Evolutionary conservation across 30 jellyfish, hydroid and myxozoan genomes (phyloP).

Genomic region (Aurelia coerulea): DNA sequence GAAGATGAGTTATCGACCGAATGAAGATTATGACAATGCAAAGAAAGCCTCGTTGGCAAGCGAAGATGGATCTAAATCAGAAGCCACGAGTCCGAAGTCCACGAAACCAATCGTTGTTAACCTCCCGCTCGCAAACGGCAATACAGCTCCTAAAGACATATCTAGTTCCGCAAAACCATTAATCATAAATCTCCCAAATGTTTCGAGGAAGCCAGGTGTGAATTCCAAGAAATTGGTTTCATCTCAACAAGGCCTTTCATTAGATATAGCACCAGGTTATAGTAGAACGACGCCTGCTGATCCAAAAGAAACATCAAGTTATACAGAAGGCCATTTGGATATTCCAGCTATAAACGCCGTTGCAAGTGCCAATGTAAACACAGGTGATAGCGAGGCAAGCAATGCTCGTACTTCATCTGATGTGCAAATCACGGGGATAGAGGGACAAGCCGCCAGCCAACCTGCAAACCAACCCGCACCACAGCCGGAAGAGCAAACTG

Average conservation of each 20-base stretch:
- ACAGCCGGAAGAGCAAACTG: neutral
- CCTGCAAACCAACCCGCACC: slow-evolving; percentile 22
- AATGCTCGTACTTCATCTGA: slow-evolving; percentile 39
- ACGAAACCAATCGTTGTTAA: slow-evolving; percentile 47
- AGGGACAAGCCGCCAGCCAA: slow-evolving; percentile 9
- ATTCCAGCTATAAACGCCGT: slow-evolving; percentile 71
- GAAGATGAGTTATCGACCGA: slow-evolving; percentile 57
- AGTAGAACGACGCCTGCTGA: slow-evolving; percentile 36
- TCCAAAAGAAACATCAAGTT: slow-evolving; percentile 66
- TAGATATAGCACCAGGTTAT: slow-evolving; percentile 28
- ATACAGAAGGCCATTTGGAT: slow-evolving; percentile 72
- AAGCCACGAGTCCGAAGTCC: neutral
- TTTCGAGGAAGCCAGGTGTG: too few species aligned
- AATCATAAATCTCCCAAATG: neutral
- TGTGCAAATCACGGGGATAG: slow-evolving; percentile 59
- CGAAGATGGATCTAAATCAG: neutral
- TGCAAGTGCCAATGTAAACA: slow-evolving; percentile 68
- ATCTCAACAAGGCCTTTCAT: slow-evolving; percentile 49
- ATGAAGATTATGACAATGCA: slow-evolving; percentile 30
- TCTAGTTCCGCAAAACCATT: neutral
- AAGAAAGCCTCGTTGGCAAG: neutral
- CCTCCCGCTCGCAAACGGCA: slow-evolving; percentile 49
- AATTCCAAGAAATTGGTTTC: neutral
- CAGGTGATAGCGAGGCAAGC: slow-evolving; percentile 42
- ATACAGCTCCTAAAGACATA: neutral